Percentiles rank a stretch among this genome's conserved stretches.
Conservation (phyloP, 1,140 invertebrate genomes). For the Dysdera silvatica region DNA sequence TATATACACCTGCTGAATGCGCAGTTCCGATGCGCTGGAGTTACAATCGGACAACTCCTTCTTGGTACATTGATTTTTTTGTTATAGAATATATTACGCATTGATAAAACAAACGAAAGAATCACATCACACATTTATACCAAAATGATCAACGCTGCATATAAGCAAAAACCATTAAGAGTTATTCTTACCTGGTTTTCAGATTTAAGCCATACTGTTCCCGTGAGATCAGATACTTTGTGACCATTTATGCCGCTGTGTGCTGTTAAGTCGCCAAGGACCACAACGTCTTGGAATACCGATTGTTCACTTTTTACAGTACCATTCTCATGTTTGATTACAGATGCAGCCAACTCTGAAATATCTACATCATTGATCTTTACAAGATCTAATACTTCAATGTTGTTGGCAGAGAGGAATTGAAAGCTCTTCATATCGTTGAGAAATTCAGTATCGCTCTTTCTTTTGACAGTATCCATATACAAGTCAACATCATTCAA, state of each 20-base stretch:
- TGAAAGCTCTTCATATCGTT: slow-evolving; percentile 1
- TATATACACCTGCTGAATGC: too few species aligned
- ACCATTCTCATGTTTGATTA: slow-evolving; percentile 4
- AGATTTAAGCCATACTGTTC: slow-evolving; percentile 6
- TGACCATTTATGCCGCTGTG: slow-evolving; percentile 5
- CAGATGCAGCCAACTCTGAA: neutral
- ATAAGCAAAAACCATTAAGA: too few species aligned
- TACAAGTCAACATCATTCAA: slow-evolving; percentile 8
- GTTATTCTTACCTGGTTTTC: slow-evolving; percentile 5
- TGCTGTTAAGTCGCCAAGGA: neutral
- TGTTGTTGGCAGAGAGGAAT: neutral
- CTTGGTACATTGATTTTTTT: too few species aligned
- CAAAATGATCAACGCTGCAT: too few species aligned
- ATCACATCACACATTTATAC: too few species aligned
- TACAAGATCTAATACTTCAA: slow-evolving; percentile 10
- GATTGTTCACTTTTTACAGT: neutral
- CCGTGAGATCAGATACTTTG: neutral
- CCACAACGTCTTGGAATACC: slow-evolving; percentile 3
- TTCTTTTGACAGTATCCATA: neutral
- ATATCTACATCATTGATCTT: slow-evolving; percentile 12
- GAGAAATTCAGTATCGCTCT: neutral
- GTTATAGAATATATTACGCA: too few species aligned
- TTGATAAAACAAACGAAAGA: too few species aligned
- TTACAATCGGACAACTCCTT: too few species aligned
- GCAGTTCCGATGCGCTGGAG: too few species aligned